These are phyloP conservation scores for Sebastes fasciatus DNA, from an alignment of 2,113 vertebrate species.

Conservation along the genomic window DNA sequence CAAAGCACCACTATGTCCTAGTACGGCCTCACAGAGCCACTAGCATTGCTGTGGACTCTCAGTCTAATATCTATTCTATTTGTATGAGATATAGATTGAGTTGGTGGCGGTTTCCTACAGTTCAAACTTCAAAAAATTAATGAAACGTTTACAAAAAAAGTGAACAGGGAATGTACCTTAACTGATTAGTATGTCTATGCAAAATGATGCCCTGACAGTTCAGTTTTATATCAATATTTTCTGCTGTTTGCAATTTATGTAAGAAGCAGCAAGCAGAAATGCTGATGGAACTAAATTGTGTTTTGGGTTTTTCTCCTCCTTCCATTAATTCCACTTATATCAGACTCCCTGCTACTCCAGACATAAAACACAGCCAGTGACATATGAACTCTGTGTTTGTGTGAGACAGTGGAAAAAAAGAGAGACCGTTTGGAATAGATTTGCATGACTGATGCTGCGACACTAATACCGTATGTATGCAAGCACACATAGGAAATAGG, in stretches of 20 bases:
- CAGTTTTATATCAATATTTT: background rate
- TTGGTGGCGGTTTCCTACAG: background rate
- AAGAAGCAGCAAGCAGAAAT: background rate
- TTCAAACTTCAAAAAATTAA: background rate
- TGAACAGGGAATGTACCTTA: background rate
- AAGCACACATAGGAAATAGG: background rate
- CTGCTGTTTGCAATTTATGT: conserved; percentile 7
- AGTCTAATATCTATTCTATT: background rate
- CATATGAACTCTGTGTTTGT: background rate
- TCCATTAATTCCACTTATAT: conserved; percentile 49
- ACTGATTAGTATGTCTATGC: background rate
- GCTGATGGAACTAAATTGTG: background rate
- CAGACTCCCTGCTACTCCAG: conserved; percentile 26
- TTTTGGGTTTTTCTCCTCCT: conserved; percentile 30
- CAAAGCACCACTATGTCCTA: background rate
- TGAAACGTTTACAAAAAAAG: background rate
- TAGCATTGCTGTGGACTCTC: background rate
- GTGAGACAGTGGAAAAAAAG: background rate
- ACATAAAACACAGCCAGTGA: conserved; percentile 45
- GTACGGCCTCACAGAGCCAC: background rate
- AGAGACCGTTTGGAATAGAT: conserved; percentile 8
- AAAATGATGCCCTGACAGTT: background rate
- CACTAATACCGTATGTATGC: background rate
- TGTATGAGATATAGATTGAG: background rate
- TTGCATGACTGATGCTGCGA: conserved; percentile 1